These are phyloP conservation scores for Crypturellus tataupa DNA, from an alignment of 2,797 vertebrate genomes.

Conservation along the genomic window DNA sequence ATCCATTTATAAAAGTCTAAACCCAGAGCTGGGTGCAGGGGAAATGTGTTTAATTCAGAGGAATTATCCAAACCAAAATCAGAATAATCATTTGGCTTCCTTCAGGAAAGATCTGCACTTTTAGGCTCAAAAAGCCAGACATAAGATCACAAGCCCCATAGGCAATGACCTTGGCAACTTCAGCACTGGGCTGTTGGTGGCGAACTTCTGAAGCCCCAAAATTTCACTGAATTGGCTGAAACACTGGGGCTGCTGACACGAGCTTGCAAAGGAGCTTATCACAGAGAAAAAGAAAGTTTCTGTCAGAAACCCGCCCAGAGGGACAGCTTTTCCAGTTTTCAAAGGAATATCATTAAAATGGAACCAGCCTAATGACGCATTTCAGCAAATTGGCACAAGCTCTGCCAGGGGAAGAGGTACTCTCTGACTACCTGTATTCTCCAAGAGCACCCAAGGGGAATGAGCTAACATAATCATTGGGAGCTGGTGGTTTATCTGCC, in stretches of 20 bases:
- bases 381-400: not conserved
- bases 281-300: not conserved
- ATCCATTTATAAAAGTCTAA: not conserved
- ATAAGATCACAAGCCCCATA: not conserved
- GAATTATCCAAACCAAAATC: not conserved
- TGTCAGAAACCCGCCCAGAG: not conserved
- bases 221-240: not conserved
- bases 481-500: not conserved
- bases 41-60: not conserved
- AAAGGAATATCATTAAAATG: not conserved
- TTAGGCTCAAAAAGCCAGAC: not conserved
- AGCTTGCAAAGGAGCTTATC: not conserved
- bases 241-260: not conserved
- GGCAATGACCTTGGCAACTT: not conserved
- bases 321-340: not conserved
- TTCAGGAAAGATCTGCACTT: not conserved
- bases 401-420: no score
- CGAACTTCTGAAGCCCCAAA: not conserved
- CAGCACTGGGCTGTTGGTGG: not conserved
- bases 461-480: not conserved
- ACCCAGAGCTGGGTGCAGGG: not conserved
- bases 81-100: not conserved
- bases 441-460: not conserved
- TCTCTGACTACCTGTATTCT: not conserved
- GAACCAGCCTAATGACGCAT: not conserved